phyloP scores from a whole-genome alignment of 53 echinoderm and acorn worm genomes.

The Glandiceps talaboti region DNA sequence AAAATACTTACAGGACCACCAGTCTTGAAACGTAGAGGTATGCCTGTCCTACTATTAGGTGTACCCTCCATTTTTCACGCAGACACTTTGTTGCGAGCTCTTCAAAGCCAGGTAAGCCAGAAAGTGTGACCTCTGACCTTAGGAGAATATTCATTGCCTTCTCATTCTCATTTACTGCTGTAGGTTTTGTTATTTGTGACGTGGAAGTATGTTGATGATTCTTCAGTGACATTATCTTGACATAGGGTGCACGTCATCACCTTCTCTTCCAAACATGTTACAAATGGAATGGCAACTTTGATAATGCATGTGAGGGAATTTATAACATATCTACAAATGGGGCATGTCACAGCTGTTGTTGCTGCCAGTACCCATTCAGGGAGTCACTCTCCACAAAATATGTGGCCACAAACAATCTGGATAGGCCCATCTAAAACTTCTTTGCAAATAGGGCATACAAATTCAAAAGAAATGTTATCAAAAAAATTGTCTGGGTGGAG shows the following conservation, averaged over 20 bases:
- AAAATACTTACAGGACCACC: constrained; percentile 1
- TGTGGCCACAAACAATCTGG: neutral
- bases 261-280: neutral
- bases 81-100: neutral
- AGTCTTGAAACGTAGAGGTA: neutral
- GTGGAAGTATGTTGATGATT: neutral
- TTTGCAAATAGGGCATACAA: neutral
- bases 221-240: neutral
- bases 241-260: neutral
- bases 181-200: neutral
- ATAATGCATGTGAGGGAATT: neutral
- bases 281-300: neutral
- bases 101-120: neutral
- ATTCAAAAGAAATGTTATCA: neutral
- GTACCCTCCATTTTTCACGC: neutral
- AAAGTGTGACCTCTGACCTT: neutral
- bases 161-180: neutral
- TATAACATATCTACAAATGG: neutral
- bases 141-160: neutral
- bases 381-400: neutral
- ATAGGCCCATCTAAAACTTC: neutral
- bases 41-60: neutral
- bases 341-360: neutral
- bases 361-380: neutral
- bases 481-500: neutral